A percentile compares a stretch with the other conserved stretches of the same genome.
Evolutionary conservation across 2,113 vertebrate genomes (phyloP).

Genomic region (Sylvilagus bachmani): DNA sequence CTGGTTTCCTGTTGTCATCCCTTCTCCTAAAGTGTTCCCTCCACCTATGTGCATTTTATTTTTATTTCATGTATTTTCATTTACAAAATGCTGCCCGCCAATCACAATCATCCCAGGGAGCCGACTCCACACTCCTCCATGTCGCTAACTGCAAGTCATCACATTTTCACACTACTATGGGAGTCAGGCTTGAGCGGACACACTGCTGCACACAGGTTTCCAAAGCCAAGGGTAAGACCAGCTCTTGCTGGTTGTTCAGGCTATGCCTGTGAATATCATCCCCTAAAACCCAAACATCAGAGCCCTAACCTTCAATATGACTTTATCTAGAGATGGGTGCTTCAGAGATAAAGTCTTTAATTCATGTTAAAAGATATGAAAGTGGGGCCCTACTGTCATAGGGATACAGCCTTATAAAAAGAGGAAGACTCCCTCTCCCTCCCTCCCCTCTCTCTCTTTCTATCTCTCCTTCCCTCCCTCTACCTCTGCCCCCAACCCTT

Average conservation of each 20-base stretch:
- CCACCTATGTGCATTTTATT: slow-evolving; percentile 8
- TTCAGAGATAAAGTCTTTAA: background rate
- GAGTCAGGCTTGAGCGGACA: background rate
- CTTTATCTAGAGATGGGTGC: background rate
- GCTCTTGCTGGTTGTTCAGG: background rate
- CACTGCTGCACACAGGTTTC: background rate
- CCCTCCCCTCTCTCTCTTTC: background rate
- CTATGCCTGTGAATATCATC: background rate
- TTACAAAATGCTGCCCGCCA: background rate
- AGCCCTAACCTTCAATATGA: background rate
- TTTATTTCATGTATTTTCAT: background rate
- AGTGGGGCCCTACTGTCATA: background rate
- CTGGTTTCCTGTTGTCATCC: background rate
- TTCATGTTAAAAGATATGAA: background rate
- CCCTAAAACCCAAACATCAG: background rate
- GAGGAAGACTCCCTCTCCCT: no score
- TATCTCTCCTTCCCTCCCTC: background rate
- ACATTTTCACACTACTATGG: background rate
- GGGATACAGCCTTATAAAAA: background rate
- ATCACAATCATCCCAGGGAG: background rate
- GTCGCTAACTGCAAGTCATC: background rate
- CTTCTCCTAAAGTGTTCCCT: background rate
- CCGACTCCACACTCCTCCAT: no score
- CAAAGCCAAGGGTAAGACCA: no score
- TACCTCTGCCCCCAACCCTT: no score